Evolutionary conservation across 1,140 invertebrate species (phyloP), one percentile per base, ranked within the genome.

Genomic region (Drosophila ironensis): DNA sequence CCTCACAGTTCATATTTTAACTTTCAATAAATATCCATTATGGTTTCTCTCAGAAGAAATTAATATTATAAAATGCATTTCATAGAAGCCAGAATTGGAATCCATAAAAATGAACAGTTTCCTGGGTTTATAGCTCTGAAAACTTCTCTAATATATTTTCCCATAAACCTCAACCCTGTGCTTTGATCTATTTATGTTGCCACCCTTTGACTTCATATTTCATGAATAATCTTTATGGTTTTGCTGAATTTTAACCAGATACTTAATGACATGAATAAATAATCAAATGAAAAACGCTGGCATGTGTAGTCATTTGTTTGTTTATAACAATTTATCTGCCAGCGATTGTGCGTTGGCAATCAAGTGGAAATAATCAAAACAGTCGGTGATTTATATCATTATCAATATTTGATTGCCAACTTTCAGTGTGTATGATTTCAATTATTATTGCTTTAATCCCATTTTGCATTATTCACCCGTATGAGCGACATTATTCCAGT

Each of bases 381-480:
- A 38, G 41, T 27, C 54, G 54, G 9, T 27, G 54, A 28, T 35
- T 61, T 30, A 51, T 45, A 44, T 52, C 48, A 64, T 73, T 48
- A 48, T 73, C 27, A 53, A 68, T 74, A 59, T 50, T 50, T 61
- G 59, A 63, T 63, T n/a, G 57, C 42, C 35, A 68, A 67, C 46
- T 53, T 67, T 67, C 28, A 24, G 63, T 37, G 27, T 30, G 47
- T 54, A 50, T 24, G 42, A 46, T 61, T 19, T 35, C 54, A 60
- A 60, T 68, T 48, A 63, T 54, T 44, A 41, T 37, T 22, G 41
- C 22, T 42, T 42, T 72, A 72, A 51, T 33, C 46, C 42, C 45
- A 52, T 52, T 47, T 60, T 70, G 45, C 56, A 63, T 72, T 78
- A 82, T 78, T 82, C 70, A 84, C 78, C 78, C 75, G 71, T 71